Base-by-base conservation (phyloP, 2,113 vertebrate genomes). In the Amphiprion percula region DNA sequence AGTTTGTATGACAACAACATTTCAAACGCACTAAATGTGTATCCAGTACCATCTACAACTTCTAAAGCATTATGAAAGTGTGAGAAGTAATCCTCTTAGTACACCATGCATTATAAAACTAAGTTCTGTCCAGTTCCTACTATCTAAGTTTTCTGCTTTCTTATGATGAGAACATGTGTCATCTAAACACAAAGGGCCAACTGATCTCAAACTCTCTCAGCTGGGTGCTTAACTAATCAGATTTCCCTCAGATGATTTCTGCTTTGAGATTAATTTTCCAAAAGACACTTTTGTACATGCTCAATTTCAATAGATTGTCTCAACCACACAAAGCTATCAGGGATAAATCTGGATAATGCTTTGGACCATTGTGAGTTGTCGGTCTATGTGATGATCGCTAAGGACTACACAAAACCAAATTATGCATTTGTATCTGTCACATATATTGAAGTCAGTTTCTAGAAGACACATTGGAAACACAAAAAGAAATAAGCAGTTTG, bases 181-280 rank as follows among this genome's bases (percentile, higher is more conserved):
- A 72, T 68, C n/a, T 4, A 9, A 71, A 46, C 47, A 82, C 33
- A 82, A 77, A 80, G 55, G 23, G 39, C 19, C 52, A 56, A 21
- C 49, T 88, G 24, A 75, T 73, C 54, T 85, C 17, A 33, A 69
- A 83, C 24, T 63, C 1, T 37, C 58, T 30, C 61, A 21, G 75
- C 61, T 58, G 16, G 61, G 41, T 0, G 4, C 30, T 30, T 41
- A 21, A 53, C 74, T 63, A 70, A 75, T 78, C 52, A 50, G 28
- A 73, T 72, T 72, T 73, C 0, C 0, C 33, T 77, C 62, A 39
- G 21, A 60, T 72, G 74, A 68, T 66, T 58, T 70, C 64, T 80
- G 65, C 53, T 81, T 63, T 47, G 56, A 76, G 52, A 68, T 4
- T 17, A 58, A 50, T 52, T 66, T 19, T 23, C 19, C 17, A 5